These are phyloP conservation scores for Crotalus horridus DNA, from an alignment of 2,113 vertebrate genomes.

Conservation along the genomic window DNA sequence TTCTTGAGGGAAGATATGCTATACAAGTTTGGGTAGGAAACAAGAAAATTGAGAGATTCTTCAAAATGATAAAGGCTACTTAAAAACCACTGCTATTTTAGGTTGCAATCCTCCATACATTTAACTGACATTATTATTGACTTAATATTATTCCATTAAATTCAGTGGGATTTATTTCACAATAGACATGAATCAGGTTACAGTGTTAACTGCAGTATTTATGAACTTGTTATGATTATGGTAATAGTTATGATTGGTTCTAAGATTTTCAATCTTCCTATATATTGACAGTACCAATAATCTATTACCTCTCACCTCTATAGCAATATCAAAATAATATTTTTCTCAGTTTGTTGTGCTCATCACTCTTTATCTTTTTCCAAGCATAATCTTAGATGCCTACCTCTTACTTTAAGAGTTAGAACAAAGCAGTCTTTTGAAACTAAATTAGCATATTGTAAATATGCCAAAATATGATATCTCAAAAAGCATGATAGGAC, in stretches of 20 bases:
- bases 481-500: neutral
- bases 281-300: neutral
- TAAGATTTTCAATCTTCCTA: neutral
- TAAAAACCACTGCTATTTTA: neutral
- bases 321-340: neutral
- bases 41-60: neutral
- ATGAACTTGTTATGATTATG: neutral
- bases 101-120: neutral
- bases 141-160: neutral
- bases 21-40: constrained; percentile 24
- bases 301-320: neutral
- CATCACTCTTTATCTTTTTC: neutral
- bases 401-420: neutral
- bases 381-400: neutral
- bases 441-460: neutral
- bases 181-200: neutral
- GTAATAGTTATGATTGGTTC: neutral
- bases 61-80: neutral
- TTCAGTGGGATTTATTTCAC: neutral
- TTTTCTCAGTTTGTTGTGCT: neutral
- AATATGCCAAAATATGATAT: neutral
- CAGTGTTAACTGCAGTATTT: neutral
- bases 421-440: neutral
- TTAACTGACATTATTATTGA: neutral
- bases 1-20: constrained; percentile 3